Evolutionary conservation across 1,140 invertebrate species (phyloP), one percentile per base, ranked within the genome.

Genomic region (Drosophila ambigua): DNA sequence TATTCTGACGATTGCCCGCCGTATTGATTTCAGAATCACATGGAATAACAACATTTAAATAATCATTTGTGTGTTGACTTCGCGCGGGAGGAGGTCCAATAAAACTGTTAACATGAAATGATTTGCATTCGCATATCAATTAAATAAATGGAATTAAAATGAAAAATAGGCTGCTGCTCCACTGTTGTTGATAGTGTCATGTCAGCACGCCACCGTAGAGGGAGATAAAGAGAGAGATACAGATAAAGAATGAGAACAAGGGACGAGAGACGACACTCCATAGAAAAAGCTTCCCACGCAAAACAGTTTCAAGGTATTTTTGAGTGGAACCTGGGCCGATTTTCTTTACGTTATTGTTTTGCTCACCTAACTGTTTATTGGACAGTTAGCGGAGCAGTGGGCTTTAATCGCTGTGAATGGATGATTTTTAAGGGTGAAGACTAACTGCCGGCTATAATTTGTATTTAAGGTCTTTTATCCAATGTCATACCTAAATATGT

Each of bases 81-180:
- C 46, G 4, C 35, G 11, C 11, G 9, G 35, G 11, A 11, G 4
- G 26, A 43, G 39, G 13, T 41, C 59, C 43, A 9, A 50, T 51
- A 45, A 58, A 65, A 61, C 50, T 57, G 77, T 77, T 79, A 55
- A 75, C 61, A 75, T 46, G 43, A 76, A 72, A 54, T 39, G 24
- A 75, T 78, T 78, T 78, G 62, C 72, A 75, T 75, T 11, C 15
- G 5, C 20, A 51, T 48, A 71, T 78, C 58, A 71, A 76, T 72
- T 51, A 58, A 28, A 50, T 48, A 48, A n/a, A 20, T 24, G 26
- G 41, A 52, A 55, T 49, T 43, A 15, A 72, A 72, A 45, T 58
- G 28, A 45, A 57, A 55, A 64, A 69, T 58, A 63, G 63, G 44
- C 41, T 41, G 35, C 44, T 72, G 31, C 35, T 46, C 48, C 48